Base-by-base conservation (phyloP, 2,888 invertebrate genomes). In the Drosophila mayaguana region DNA sequence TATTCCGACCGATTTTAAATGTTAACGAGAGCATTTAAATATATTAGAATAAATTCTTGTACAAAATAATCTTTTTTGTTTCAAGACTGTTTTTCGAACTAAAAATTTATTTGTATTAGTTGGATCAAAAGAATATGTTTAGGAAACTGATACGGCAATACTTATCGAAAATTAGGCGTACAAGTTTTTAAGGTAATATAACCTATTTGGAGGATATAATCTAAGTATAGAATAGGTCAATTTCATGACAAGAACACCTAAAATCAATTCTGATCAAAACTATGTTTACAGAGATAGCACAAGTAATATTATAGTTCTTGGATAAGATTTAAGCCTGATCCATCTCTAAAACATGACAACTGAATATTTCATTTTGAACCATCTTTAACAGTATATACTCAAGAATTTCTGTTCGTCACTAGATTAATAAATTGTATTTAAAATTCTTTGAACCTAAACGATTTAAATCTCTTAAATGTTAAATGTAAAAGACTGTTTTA, bases 11-110 rank as follows among this genome's bases (percentile, higher is more conserved):
- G 9, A 36, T 36, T 46, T 28, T 45, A 45, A n/a, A 53, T 18
- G 20, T 65, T 71, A 75, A 74, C 65, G 48, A 51, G 59, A 59
- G 40, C 22, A 54, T 46, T 51, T 68, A 50, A 51, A 57, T 46
- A 11, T 48, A 34, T 53, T 48, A 50, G 62, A 54, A 67, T 38
- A 63, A 54, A 34, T 40, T 36, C 16, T 40, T 38, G 34, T 40
- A 32, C 11, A 25, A 50, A 50, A 20, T 36, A 18, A 9, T 38
- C 11, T 34, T 20, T 56, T 50, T n/a, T 32, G 32, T 32, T 32
- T 32, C 32, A 32, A 20, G 34, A 6, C 46, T 63, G 38, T 25
- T 40, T 66, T 48, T 25, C 28, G n/a, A 43, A 53, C 45, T 53
- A 12, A 62, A 53, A 11, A 5, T 2, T 36, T 20, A 6, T 36